phyloP scores from a whole-genome alignment of 1,140 invertebrate genomes.

The Bombus waltoni region DNA sequence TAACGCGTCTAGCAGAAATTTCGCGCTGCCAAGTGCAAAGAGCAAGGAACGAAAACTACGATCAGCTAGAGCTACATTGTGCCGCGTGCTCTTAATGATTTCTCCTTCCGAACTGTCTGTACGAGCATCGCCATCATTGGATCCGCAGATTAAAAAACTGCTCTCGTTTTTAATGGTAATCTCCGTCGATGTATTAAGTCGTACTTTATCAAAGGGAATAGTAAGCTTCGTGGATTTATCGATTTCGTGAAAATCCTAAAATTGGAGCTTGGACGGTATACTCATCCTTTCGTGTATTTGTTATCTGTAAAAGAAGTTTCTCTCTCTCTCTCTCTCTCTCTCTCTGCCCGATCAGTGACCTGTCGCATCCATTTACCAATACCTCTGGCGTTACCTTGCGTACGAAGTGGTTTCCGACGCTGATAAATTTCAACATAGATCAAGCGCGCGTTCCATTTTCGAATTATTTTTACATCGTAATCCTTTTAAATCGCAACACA shows the following conservation, averaged over 20 bases:
- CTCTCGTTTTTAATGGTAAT: background rate
- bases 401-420: background rate
- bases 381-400: background rate
- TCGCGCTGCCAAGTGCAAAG: background rate
- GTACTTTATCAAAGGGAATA: background rate
- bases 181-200: background rate
- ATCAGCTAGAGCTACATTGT: no score
- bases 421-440: background rate
- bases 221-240: no score
- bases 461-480: slow-evolving; percentile 7
- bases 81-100: no score
- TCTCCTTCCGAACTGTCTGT: no score
- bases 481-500: background rate
- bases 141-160: background rate
- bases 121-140: no score
- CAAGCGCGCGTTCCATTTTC: background rate
- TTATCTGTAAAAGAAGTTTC: background rate
- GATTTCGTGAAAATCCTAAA: background rate
- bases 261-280: background rate
- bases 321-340: background rate
- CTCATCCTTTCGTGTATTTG: background rate
- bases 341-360: background rate
- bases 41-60: background rate
- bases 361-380: background rate
- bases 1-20: slow-evolving; percentile 11